Evolutionary conservation across 2,888 invertebrate species (phyloP), one percentile per base, ranked within the genome.

Genomic region (Ommatoiulus sabulosus): DNA sequence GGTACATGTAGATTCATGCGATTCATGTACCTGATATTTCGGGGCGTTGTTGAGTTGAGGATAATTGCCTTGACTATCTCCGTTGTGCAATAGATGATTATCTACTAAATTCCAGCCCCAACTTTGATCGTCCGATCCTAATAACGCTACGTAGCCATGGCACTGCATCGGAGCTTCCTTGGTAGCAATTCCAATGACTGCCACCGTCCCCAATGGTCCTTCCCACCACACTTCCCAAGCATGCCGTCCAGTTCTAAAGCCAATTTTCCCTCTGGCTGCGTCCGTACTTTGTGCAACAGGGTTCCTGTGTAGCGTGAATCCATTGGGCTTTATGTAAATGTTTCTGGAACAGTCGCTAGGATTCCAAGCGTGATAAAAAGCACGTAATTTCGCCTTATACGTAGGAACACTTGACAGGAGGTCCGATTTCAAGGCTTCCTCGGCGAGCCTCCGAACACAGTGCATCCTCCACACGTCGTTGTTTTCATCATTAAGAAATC

Each of bases 41-140:
- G 98, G 98, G 91, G 98, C 97, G 94, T 99, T 99, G 93, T 97
- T 99, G 90, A 98, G 94, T 90, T 97, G 93, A 84, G 99, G 98
- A 94, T 97, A 99, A 92, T 96, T 97, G 90, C 98, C 98, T 93
- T 97, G 97, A 90, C 96, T 96, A 93, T 98, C 97, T 88, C 99
- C 99, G 94, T 98, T 98, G 93, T 99, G 99, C 91, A 99, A 94
- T 91, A 99, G 95, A 93, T 97, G 96, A 94, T 99, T 99, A 93
- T 99, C 99, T 87, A 99, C 99, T 91, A 99, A 94, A 94, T 99
- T 99, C 99, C 99, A 99, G 17, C 99, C 99, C 99, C 99, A 99
- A 92, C 98, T 98, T 93, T 99, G 97, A 92, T 98, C 97, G 93
- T 99, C 98, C 6, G 97, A 96, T 48, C 99, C 99, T 90, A 99